Evolutionary conservation across 2,113 vertebrate species (phyloP).

Genomic region (Aldabrachelys gigantea): DNA sequence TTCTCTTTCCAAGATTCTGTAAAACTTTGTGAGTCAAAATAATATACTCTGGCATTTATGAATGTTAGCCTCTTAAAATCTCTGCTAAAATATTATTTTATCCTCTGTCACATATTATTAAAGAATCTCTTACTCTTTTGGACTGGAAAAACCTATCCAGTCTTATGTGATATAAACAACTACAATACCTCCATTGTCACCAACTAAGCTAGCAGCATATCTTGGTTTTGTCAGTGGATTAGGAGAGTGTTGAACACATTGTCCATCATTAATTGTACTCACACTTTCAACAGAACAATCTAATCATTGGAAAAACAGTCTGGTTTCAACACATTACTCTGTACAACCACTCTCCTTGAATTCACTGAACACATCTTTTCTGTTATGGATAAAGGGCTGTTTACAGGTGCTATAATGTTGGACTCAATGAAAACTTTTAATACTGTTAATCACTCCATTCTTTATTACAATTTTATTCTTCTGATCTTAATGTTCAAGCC

Average conservation of each 20-base stretch:
- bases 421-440: neutral
- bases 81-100: neutral
- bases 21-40: neutral
- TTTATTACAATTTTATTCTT: neutral
- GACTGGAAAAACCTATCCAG: neutral
- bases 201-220: neutral
- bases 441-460: neutral
- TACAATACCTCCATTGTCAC: neutral
- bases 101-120: neutral
- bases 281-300: neutral
- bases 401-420: neutral
- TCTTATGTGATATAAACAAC: neutral
- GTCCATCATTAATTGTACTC: neutral
- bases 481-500: slow-evolving; percentile 17
- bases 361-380: neutral
- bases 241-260: neutral
- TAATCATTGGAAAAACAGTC: neutral
- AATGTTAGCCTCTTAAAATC: neutral
- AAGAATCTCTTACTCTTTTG: neutral
- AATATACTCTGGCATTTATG: neutral
- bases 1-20: neutral
- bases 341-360: neutral
- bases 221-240: neutral
- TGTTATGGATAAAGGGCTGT: neutral
- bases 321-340: neutral